Conservation (phyloP, 2,888 invertebrate species). For the Ophion ventricosus region DNA sequence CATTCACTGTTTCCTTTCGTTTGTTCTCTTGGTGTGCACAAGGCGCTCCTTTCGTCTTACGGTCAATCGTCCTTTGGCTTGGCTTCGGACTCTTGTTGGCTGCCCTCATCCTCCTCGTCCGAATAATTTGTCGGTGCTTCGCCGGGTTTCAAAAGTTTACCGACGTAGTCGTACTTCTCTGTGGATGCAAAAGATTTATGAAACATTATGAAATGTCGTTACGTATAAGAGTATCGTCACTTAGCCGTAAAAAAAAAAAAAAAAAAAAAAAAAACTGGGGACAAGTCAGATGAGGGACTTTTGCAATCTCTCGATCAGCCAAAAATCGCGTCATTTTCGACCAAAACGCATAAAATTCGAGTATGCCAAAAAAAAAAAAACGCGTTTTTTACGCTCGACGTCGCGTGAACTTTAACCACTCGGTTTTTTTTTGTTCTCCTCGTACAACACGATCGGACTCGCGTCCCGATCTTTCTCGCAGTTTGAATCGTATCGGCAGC, state of each 20-base stretch:
- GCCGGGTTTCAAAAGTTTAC: conserved; percentile 94
- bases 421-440: background rate
- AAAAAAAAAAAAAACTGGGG: too few relatives aligned
- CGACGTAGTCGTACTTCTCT: conserved; percentile 98
- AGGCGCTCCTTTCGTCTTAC: conserved; percentile 54
- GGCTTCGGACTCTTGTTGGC: conserved; percentile 82
- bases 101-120: conserved; percentile 91
- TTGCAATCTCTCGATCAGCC: background rate
- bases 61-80: conserved; percentile 82
- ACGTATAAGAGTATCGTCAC: too few relatives aligned
- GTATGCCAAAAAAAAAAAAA: background rate
- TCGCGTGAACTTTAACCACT: background rate
- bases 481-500: background rate
- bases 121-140: conserved; percentile 96
- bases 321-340: background rate
- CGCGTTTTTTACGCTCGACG: too few relatives aligned
- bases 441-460: background rate
- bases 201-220: background rate
- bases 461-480: background rate
- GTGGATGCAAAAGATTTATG: conserved; percentile 77
- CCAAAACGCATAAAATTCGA: background rate
- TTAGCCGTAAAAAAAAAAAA: too few relatives aligned
- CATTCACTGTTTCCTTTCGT: conserved; percentile 19
- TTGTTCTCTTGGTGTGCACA: conserved; percentile 65
- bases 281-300: background rate